Conservation (phyloP, 2,888 invertebrate species). For the Plebejus anna region DNA sequence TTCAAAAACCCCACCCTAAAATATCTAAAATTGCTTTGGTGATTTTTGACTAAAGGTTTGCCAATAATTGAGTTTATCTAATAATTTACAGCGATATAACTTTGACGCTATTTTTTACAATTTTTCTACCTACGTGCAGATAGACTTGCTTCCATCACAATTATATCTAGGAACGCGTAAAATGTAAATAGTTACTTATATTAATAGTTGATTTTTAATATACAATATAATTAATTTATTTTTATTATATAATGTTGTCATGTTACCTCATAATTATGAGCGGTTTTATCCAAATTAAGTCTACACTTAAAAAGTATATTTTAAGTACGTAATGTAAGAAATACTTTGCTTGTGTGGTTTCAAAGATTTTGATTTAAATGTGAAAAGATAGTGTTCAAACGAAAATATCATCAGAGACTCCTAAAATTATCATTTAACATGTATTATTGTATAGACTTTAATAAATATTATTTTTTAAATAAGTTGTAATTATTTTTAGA, state of each 20-base stretch:
- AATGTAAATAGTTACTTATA: slow-evolving; percentile 28
- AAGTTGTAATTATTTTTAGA: not conserved
- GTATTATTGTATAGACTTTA: not conserved
- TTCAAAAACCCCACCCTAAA: slow-evolving; percentile 33
- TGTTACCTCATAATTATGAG: slow-evolving; percentile 29
- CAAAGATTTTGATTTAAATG: not conserved
- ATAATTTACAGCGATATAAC: slow-evolving; percentile 38
- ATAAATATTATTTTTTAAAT: not conserved
- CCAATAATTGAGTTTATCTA: slow-evolving; percentile 39
- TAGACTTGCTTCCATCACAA: slow-evolving; percentile 35
- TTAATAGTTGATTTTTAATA: slow-evolving; percentile 34
- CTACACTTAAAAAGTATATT: not conserved
- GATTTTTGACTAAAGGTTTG: slow-evolving; percentile 53
- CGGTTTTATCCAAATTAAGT: not conserved
- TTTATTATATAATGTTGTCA: slow-evolving; percentile 34
- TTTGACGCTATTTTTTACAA: slow-evolving; percentile 38
- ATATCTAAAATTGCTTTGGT: slow-evolving; percentile 51
- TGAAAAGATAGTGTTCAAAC: slow-evolving; percentile 8
- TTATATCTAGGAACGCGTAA: slow-evolving; percentile 42
- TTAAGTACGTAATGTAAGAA: slow-evolving; percentile 9
- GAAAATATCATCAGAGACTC: not conserved
- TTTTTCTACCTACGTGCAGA: slow-evolving; percentile 37
- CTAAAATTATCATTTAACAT: not conserved
- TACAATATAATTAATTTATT: slow-evolving; percentile 36
- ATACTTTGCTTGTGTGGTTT: not conserved